Evolutionary conservation across 2,797 vertebrate genomes (phyloP), one percentile per base, ranked within the genome.

Genomic region (Myripristis murdjan): DNA sequence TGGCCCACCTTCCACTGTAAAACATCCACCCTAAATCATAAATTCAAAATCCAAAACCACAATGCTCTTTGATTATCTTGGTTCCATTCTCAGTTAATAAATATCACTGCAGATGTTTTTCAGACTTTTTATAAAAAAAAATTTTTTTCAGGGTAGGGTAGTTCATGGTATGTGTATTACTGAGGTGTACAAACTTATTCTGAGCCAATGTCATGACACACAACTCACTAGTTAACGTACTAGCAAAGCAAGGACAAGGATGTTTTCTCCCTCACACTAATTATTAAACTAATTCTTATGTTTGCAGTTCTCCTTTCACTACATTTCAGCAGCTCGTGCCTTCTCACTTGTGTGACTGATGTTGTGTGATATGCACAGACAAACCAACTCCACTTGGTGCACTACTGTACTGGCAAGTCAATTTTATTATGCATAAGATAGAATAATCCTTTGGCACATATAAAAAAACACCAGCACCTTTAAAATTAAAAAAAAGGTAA

Each of bases 391-490:
- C 55, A 46, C 62, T 14, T 23, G n/a, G 69, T 53, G 35, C 23
- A 0, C 33, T 43, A 15, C 7, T 57, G 16, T 52, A 70, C 46
- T 60, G 23, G 37, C 64, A 75, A 75, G 64, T 54, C 0, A 8
- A n/a, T 31, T 73, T 89, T 58, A 83, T 72, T 83, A 61, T 53
- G 15, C 51, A 53, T 53, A 5, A 41, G 14, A 28, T 52, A 65
- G 39, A 18, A 72, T 66, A 44, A 68, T 3, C 54, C 31, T 79
- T 85, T 82, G 77, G 79, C 84, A 89, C 70, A 74, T 22, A 39
- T 41, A 44, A 81, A 55, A 41, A 47, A 44, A 81, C 58, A 66
- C 39, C 73, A 80, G 62, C 67, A 82, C 63, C 43, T 64, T 51
- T 43, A n/a, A 79, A 39, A 80, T 31, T 8, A 3, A 8, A 35